phyloP scores from a whole-genome alignment of 2,888 invertebrate species.

The Axea sp. region DNA sequence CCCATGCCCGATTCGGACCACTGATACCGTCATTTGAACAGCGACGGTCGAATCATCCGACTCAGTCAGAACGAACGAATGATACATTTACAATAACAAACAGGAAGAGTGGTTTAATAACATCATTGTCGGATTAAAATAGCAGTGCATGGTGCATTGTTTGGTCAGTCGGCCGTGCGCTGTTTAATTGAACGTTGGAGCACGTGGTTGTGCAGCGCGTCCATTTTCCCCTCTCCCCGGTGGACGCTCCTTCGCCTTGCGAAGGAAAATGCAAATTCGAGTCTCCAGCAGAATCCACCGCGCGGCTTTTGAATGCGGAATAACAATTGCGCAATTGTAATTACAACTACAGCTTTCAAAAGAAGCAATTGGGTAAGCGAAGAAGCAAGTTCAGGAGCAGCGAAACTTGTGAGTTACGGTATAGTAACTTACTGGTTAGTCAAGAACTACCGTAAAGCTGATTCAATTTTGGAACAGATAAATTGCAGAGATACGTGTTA shows the following conservation, averaged over 20 bases:
- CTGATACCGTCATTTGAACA: too few relatives aligned
- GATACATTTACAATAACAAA: slow-evolving; percentile 60
- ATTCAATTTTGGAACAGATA: slow-evolving; percentile 2
- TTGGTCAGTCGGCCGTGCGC: slow-evolving; percentile 41
- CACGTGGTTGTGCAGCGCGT: slow-evolving; percentile 37
- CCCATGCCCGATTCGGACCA: too few relatives aligned
- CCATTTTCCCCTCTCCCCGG: neutral
- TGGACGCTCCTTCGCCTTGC: too few relatives aligned
- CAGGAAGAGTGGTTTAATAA: slow-evolving; percentile 64
- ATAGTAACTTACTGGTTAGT: slow-evolving; percentile 6
- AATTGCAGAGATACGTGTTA: slow-evolving; percentile 3
- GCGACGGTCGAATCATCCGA: slow-evolving; percentile 13
- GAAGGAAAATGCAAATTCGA: too few relatives aligned
- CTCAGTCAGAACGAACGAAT: slow-evolving; percentile 35
- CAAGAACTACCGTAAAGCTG: slow-evolving; percentile 3
- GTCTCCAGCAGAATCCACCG: too few relatives aligned
- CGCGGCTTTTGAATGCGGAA: too few relatives aligned
- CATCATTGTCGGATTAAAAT: slow-evolving; percentile 62
- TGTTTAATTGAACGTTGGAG: slow-evolving; percentile 52
- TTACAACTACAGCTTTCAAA: too few relatives aligned
- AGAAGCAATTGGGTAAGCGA: neutral
- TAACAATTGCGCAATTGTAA: too few relatives aligned
- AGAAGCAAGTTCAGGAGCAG: neutral
- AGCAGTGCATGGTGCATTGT: slow-evolving; percentile 58
- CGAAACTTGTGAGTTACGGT: slow-evolving; percentile 1